phyloP scores from a whole-genome alignment of 1,140 invertebrate genomes.

The Sesamia nonagrioides region DNA sequence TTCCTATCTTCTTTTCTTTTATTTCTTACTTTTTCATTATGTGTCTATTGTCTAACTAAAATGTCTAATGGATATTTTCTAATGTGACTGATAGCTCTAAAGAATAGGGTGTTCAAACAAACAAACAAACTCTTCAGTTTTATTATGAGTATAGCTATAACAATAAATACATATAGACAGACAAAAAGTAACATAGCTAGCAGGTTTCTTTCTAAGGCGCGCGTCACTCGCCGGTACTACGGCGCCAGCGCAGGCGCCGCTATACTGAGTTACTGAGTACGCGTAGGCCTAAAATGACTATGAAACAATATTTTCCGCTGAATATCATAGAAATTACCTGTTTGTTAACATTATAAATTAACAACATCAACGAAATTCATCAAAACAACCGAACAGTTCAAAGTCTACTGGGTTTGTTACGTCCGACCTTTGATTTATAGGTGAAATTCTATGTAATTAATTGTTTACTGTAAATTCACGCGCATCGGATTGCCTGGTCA shows the following conservation, averaged over 20 bases:
- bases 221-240: too few species aligned
- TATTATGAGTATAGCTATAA: neutral
- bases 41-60: too few species aligned
- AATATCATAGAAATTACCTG: neutral
- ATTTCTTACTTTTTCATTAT: too few species aligned
- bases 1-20: too few species aligned
- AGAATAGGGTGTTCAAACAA: too few species aligned
- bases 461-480: conserved; percentile 2
- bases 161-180: too few species aligned
- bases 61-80: too few species aligned
- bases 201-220: too few species aligned
- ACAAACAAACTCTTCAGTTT: too few species aligned
- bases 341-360: conserved; percentile 7
- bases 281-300: neutral
- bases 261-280: neutral
- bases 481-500: neutral
- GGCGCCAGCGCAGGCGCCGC: neutral
- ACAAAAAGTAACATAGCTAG: neutral
- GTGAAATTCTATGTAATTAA: conserved; percentile 5
- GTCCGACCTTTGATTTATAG: conserved; percentile 28
- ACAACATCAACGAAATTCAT: neutral
- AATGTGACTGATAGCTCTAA: too few species aligned
- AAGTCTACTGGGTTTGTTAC: neutral
- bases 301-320: neutral
- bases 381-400: neutral